Percentiles rank a stretch among this genome's conserved stretches.
Conservation (phyloP, 2,797 vertebrate genomes). For the Melanotaenia boesemani region DNA sequence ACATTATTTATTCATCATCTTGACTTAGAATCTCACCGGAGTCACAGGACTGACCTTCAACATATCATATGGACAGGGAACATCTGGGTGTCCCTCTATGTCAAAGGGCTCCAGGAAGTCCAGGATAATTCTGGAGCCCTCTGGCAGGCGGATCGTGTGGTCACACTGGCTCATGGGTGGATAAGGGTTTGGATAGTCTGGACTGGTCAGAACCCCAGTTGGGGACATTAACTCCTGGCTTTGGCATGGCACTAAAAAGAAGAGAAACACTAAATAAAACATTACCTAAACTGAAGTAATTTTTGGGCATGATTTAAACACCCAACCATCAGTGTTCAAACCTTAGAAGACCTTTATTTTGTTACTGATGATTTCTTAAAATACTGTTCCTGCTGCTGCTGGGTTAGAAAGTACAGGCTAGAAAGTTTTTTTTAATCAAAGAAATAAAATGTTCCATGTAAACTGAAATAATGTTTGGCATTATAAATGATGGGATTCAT, state of each 20-base stretch:
- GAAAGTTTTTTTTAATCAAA: slow-evolving; percentile 25
- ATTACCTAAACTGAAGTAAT: neutral
- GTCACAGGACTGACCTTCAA: slow-evolving; percentile 82
- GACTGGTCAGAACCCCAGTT: slow-evolving; percentile 85
- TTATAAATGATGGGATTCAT: slow-evolving; percentile 59
- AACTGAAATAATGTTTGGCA: slow-evolving; percentile 40
- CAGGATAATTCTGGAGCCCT: slow-evolving; percentile 83
- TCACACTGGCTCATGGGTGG: slow-evolving; percentile 85
- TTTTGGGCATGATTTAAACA: neutral
- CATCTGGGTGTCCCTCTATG: slow-evolving; percentile 81
- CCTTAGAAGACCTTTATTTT: neutral
- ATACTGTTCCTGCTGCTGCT: slow-evolving; percentile 6
- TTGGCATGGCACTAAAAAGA: slow-evolving; percentile 79
- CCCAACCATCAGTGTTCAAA: neutral
- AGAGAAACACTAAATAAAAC: slow-evolving; percentile 1
- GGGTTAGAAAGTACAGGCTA: neutral
- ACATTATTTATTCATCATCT: slow-evolving; percentile 75
- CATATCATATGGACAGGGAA: slow-evolving; percentile 85
- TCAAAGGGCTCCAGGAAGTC: slow-evolving; percentile 87
- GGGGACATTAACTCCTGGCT: slow-evolving; percentile 75
- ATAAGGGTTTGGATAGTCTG: slow-evolving; percentile 81
- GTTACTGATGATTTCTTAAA: no score
- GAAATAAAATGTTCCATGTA: slow-evolving; percentile 15
- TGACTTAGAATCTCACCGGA: neutral
- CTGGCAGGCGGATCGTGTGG: slow-evolving; percentile 81